These are phyloP conservation scores for Galendromus occidentalis DNA, from an alignment of 1,140 invertebrate genomes.

Conservation along the genomic window DNA sequence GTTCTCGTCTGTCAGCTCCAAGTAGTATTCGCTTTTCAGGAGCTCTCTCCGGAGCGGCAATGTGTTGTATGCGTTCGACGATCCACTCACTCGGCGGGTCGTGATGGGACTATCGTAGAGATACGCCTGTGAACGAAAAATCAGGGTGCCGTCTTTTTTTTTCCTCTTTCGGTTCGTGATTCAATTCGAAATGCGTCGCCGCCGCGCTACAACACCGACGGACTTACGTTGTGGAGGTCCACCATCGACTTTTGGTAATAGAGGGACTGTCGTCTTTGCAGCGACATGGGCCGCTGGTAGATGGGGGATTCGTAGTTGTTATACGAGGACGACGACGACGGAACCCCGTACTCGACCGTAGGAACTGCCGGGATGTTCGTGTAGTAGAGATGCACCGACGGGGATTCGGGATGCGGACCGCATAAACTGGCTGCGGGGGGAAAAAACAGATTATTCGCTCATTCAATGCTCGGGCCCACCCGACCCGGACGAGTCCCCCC, in stretches of 20 bases:
- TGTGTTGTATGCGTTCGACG: constrained; percentile 1
- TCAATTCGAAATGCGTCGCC: neutral
- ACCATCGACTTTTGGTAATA: constrained; percentile 9
- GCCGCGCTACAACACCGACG: neutral
- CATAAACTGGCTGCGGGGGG: no score
- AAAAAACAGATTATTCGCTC: no score
- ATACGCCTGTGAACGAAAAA: neutral
- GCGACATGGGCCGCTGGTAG: neutral
- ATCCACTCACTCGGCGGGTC: neutral
- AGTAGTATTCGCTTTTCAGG: neutral
- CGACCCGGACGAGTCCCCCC: no score
- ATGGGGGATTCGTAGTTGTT: neutral
- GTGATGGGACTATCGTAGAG: neutral
- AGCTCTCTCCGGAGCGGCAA: constrained; percentile 4
- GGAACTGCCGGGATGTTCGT: no score
- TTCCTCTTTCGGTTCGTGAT: neutral
- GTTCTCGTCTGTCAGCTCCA: constrained; percentile 1
- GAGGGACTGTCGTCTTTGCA: neutral
- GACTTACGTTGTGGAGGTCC: constrained; percentile 1
- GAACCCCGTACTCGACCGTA: no score
- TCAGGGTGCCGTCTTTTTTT: neutral
- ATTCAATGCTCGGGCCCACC: no score
- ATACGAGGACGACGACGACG: neutral
- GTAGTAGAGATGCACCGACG: no score
- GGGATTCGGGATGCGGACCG: no score